These are phyloP conservation scores for Drosophila recens DNA, from an alignment of 2,888 invertebrate species.

Conservation along the genomic window DNA sequence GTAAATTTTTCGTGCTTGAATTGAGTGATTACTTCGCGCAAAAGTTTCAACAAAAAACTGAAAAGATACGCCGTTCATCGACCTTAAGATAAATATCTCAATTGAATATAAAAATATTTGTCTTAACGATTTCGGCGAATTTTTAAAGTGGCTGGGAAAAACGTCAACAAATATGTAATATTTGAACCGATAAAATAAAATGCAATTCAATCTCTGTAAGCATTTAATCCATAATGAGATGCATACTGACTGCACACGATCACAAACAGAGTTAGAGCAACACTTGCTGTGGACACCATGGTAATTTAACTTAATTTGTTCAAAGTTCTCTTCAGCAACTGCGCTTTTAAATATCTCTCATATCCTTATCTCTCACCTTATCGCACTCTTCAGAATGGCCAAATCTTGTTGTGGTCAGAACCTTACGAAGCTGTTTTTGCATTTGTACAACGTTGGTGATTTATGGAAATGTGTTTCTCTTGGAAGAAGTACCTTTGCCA, in stretches of 20 bases:
- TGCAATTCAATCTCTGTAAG: not conserved
- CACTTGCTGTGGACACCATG: conserved; percentile 26
- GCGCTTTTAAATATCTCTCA: conserved; percentile 17
- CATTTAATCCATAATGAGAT: not conserved
- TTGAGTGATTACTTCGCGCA: too few relatives aligned
- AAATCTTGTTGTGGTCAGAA: not conserved
- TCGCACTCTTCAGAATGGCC: conserved; percentile 24
- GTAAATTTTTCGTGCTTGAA: too few relatives aligned
- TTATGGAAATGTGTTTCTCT: conserved; percentile 33
- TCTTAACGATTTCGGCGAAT: not conserved
- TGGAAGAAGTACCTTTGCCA: conserved; percentile 17
- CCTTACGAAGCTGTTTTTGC: conserved; percentile 10
- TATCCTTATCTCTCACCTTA: not conserved
- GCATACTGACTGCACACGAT: conserved; percentile 20
- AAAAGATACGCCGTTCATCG: not conserved
- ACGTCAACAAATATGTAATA: not conserved
- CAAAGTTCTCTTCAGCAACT: too few relatives aligned
- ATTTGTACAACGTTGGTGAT: conserved; percentile 20
- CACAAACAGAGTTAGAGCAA: conserved; percentile 12
- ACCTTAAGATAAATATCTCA: conserved; percentile 1
- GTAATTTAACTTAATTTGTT: conserved; percentile 2
- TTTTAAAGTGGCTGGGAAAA: not conserved
- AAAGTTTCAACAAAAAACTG: not conserved
- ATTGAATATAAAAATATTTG: not conserved
- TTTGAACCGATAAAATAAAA: not conserved